Conservation (phyloP, 2,888 invertebrate species). For the Cantharis rustica region DNA sequence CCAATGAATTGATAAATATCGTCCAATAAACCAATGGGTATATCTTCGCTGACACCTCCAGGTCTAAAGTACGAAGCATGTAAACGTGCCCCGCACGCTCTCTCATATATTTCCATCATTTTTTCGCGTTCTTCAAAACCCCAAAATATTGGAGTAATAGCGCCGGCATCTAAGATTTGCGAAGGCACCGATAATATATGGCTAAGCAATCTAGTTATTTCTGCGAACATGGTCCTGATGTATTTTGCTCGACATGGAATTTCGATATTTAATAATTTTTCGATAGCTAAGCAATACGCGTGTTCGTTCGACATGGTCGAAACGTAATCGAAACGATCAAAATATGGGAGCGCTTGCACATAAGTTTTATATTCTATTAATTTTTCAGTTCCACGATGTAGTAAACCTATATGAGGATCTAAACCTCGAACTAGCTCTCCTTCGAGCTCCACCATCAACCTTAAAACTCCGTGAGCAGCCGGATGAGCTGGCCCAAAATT, state of each 20-base stretch:
- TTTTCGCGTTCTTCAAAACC: slow-evolving; percentile 89
- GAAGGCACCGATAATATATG: slow-evolving; percentile 78
- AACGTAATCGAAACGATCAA: slow-evolving; percentile 87
- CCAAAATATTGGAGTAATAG: slow-evolving; percentile 90
- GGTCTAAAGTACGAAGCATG: slow-evolving; percentile 83
- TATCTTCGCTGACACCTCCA: slow-evolving; percentile 78
- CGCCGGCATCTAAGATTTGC: slow-evolving; percentile 81
- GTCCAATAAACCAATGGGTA: slow-evolving; percentile 77
- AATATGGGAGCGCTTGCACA: slow-evolving; percentile 80
- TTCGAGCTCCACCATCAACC: slow-evolving; percentile 78
- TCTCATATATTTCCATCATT: slow-evolving; percentile 82
- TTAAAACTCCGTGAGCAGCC: slow-evolving; percentile 87
- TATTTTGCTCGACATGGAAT: slow-evolving; percentile 67
- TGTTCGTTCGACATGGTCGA: slow-evolving; percentile 85
- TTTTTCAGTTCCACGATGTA: slow-evolving; percentile 90
- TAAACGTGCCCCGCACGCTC: slow-evolving; percentile 81
- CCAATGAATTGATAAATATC: slow-evolving; percentile 74
- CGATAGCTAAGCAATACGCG: slow-evolving; percentile 76
- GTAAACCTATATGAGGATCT: slow-evolving; percentile 84
- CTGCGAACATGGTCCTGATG: slow-evolving; percentile 68
- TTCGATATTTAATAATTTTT: slow-evolving; percentile 80
- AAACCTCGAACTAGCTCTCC: slow-evolving; percentile 80
- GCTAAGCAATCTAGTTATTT: slow-evolving; percentile 74
- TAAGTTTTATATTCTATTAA: slow-evolving; percentile 89
- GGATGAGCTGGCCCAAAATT: slow-evolving; percentile 93